These are phyloP conservation scores for Cerastis rubricosa DNA, from an alignment of 2,888 invertebrate species.

Conservation along the genomic window DNA sequence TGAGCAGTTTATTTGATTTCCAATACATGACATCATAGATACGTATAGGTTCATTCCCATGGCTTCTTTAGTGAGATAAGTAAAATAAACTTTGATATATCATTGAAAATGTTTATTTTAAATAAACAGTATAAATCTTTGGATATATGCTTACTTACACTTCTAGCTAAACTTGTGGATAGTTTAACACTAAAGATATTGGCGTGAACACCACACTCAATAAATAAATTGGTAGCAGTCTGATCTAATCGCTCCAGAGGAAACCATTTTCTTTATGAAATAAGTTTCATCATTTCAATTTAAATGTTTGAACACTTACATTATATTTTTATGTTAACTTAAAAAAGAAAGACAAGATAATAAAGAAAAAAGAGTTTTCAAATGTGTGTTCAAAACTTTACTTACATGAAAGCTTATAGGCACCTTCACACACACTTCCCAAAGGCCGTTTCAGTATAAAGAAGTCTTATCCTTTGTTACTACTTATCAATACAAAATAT, in stretches of 20 bases:
- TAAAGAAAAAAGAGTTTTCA: neutral
- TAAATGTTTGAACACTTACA: no score
- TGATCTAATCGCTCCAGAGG: neutral
- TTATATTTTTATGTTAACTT: no score
- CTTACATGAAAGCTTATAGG: conserved; percentile 42
- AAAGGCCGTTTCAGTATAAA: conserved; percentile 1
- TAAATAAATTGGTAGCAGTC: neutral
- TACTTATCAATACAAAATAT: conserved; percentile 45
- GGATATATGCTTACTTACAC: neutral
- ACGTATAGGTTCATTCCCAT: conserved; percentile 20
- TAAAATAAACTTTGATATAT: conserved; percentile 9
- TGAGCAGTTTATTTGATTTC: conserved; percentile 20
- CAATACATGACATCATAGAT: conserved; percentile 24
- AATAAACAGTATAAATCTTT: neutral
- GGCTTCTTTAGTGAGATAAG: conserved; percentile 3
- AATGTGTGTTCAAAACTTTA: conserved; percentile 3
- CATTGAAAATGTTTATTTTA: neutral
- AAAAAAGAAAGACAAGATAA: neutral
- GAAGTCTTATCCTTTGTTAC: conserved; percentile 31
- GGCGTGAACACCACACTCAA: neutral
- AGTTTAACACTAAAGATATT: neutral
- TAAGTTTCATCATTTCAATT: neutral
- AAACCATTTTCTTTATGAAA: conserved; percentile 12
- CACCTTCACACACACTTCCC: neutral
- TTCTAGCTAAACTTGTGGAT: neutral